Evolutionary conservation across 2,888 invertebrate genomes (phyloP).

Genomic region (Ethmia dodecea): DNA sequence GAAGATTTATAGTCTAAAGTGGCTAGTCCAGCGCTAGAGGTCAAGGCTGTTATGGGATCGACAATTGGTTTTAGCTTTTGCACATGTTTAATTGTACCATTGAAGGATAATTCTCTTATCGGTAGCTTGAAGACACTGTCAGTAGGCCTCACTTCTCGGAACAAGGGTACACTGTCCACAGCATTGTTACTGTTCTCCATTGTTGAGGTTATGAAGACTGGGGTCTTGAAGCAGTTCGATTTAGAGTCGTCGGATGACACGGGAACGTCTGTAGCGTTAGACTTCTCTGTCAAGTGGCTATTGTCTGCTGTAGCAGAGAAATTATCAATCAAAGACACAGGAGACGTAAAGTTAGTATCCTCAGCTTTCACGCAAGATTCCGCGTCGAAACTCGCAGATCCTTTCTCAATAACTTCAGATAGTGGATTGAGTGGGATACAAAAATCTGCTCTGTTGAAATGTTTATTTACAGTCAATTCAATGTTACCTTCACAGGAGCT

Average conservation of each 20-base stretch:
- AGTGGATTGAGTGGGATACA: slow-evolving; percentile 36
- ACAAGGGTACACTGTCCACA: slow-evolving; percentile 63
- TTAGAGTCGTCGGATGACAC: slow-evolving; percentile 59
- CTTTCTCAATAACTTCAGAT: slow-evolving; percentile 39
- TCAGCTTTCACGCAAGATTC: slow-evolving; percentile 39
- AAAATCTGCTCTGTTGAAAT: slow-evolving; percentile 32
- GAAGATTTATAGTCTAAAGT: slow-evolving; percentile 34
- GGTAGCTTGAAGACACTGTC: slow-evolving; percentile 67
- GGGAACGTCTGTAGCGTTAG: slow-evolving; percentile 44
- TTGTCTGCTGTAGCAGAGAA: slow-evolving; percentile 49
- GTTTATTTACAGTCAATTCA: slow-evolving; percentile 50
- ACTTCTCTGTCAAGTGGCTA: slow-evolving; percentile 53
- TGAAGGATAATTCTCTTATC: slow-evolving; percentile 64
- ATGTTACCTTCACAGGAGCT: slow-evolving; percentile 53
- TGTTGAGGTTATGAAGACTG: slow-evolving; percentile 64
- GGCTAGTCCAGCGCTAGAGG: slow-evolving; percentile 35
- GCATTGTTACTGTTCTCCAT: slow-evolving; percentile 76
- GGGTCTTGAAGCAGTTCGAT: slow-evolving; percentile 43
- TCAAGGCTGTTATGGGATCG: slow-evolving; percentile 58
- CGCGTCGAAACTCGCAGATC: slow-evolving; percentile 33
- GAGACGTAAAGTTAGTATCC: slow-evolving; percentile 41
- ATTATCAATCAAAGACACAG: slow-evolving; percentile 44
- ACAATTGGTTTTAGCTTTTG: slow-evolving; percentile 67
- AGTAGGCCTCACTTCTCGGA: slow-evolving; percentile 46
- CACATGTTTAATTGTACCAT: slow-evolving; percentile 68